These are phyloP conservation scores for Stercorarius parasiticus DNA, from an alignment of 2,113 vertebrate species.

Conservation along the genomic window DNA sequence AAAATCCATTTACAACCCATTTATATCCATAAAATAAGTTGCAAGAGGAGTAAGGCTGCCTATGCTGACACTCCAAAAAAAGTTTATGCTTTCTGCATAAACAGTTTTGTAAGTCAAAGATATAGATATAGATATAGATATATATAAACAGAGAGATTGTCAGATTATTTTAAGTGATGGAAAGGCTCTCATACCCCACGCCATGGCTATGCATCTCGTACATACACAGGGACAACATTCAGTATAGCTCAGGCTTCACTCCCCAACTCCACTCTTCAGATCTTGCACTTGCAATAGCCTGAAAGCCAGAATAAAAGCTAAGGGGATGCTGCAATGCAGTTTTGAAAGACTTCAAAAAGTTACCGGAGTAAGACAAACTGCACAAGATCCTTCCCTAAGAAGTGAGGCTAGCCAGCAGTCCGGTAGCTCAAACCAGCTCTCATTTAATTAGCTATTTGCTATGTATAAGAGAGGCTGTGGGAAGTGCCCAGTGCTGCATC, in stretches of 20 bases:
- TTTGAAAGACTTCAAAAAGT: constrained; percentile 47
- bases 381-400: not conserved
- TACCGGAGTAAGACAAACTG: constrained; percentile 32
- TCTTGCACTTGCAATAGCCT: not conserved
- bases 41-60: not conserved
- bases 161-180: not conserved
- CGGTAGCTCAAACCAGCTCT: not conserved
- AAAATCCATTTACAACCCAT: constrained; percentile 10
- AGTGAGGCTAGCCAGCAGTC: constrained; percentile 11
- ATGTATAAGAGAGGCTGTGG: not conserved
- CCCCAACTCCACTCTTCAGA: not conserved
- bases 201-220: not conserved
- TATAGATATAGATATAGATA: too few species aligned
- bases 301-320: not conserved
- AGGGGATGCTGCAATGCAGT: not conserved
- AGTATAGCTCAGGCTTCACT: not conserved
- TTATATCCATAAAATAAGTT: not conserved
- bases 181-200: not conserved
- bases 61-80: not conserved
- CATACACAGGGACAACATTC: rapidly evolving
- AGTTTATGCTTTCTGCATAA: not conserved
- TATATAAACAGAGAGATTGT: not conserved
- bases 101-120: not conserved
- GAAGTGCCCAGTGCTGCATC: not conserved
- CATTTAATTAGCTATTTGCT: constrained; percentile 36